Evolutionary conservation across 1,140 invertebrate genomes (phyloP), one percentile per base, ranked within the genome.

Genomic region (Apis laboriosa): DNA sequence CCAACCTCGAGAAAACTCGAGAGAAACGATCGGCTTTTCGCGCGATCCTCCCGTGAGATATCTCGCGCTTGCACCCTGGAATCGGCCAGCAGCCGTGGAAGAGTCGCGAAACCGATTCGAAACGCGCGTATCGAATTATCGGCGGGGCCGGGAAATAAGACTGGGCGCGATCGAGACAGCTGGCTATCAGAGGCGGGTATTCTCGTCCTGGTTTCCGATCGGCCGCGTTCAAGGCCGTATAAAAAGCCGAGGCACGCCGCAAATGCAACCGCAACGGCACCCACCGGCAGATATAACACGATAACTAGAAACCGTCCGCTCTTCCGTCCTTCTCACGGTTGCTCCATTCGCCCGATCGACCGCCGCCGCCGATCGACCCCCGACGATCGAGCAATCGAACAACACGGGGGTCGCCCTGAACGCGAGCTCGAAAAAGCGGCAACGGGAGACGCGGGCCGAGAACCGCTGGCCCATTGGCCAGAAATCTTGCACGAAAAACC

Each of bases 221-320:
- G 77, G 75, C 12, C 86, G 80, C 86, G 84, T 89, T 89, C 89
- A 90, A 90, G 90, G 89, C 83, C 88, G 80, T 72, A 84, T 76
- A 88, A 89, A 90, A 90, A 89, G 81, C 61, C 70, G 68, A 80
- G 67, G 83, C 80, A 80, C 82, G 86, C 85, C 82, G 87, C 82
- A 86, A 89, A 89, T 84, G 87, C 88, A 83, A 87, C 85, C 84
- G 63, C 90, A 90, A 90, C 90, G 89, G 90, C 89, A 90, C 85
- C 87, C 82, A 72, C 71, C 87, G 83, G 80, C 17, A 60, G 79
- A 77, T 85, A 82, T 73, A 84, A 84, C 70, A 53, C 78, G 86
- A 88, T 88, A 85, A 85, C 76, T 82, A 85, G 83, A 83, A 77
- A 84, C 86, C 74, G 75, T 84, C 75, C 60, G 13, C 82, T 61